phyloP scores from a whole-genome alignment of 1,140 invertebrate species.

The Plectus sambesii region DNA sequence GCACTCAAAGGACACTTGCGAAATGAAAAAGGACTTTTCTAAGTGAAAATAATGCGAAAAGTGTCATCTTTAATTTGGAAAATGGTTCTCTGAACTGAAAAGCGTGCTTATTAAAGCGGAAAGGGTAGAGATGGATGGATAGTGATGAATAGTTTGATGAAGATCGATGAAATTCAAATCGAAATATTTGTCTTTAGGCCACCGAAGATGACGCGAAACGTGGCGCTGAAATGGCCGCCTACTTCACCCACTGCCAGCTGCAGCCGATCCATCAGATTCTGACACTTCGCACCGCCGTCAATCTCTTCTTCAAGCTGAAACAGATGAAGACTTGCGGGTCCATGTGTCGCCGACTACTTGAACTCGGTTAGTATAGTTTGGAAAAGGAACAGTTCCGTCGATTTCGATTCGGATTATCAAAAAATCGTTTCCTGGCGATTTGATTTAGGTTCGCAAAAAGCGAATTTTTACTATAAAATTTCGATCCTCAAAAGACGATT shows the following conservation, averaged over 20 bases:
- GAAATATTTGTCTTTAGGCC: constrained; percentile 33
- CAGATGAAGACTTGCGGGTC: constrained; percentile 88
- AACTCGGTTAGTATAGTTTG: constrained; percentile 59
- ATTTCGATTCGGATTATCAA: no score
- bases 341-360: constrained; percentile 79
- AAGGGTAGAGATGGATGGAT: background rate
- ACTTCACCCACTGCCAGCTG: constrained; percentile 93
- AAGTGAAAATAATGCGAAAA: no score
- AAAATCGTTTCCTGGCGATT: no score
- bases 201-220: constrained; percentile 31
- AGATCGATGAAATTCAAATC: background rate
- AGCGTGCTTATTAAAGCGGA: no score
- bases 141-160: no score
- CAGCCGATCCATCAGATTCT: constrained; percentile 91
- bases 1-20: background rate
- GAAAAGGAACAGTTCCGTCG: no score
- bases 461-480: no score
- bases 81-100: no score
- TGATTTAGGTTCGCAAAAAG: no score
- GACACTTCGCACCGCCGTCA: constrained; percentile 86
- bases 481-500: no score
- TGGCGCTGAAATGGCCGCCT: constrained; percentile 69
- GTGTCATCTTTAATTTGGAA: no score
- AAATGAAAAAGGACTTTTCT: background rate
- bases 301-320: constrained; percentile 92